phyloP scores from a whole-genome alignment of 2,888 invertebrate genomes.

The Malthinus flaveolus region DNA sequence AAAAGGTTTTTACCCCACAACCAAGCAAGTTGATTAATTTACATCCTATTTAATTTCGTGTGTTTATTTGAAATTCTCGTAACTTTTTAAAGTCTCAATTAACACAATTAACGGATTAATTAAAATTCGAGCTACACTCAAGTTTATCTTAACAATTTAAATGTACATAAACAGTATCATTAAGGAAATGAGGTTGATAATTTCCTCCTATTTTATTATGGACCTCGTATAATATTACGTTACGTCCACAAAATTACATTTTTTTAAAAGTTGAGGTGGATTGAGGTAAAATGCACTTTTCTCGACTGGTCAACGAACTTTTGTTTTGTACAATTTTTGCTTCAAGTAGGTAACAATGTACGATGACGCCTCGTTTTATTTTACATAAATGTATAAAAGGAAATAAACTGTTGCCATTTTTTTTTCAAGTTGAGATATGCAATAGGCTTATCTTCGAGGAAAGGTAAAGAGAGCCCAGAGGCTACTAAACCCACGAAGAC shows the following conservation, averaged over 20 bases:
- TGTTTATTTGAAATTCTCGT: no score
- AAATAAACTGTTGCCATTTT: not conserved
- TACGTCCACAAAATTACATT: no score
- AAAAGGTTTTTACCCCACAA: no score
- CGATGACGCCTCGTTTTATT: not conserved
- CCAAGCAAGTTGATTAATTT: no score
- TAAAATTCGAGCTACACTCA: slow-evolving; percentile 8
- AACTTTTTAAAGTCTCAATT: slow-evolving; percentile 3
- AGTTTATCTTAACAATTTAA: slow-evolving; percentile 5
- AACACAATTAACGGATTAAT: slow-evolving; percentile 8
- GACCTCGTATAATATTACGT: no score
- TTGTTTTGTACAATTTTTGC: no score
- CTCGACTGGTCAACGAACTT: not conserved
- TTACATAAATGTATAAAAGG: not conserved
- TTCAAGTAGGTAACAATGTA: no score
- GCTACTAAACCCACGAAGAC: not conserved
- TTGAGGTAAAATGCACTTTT: not conserved
- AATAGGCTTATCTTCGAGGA: not conserved
- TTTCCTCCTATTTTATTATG: not conserved
- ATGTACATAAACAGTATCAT: slow-evolving; percentile 6
- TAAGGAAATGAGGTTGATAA: slow-evolving; percentile 1
- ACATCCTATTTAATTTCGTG: no score
- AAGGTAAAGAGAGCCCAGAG: not conserved
- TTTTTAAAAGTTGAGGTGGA: no score
- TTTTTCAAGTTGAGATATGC: slow-evolving; percentile 2